Evolutionary conservation across 2,797 vertebrate species (phyloP).

Genomic region (Lepilemur septentrionalis): DNA sequence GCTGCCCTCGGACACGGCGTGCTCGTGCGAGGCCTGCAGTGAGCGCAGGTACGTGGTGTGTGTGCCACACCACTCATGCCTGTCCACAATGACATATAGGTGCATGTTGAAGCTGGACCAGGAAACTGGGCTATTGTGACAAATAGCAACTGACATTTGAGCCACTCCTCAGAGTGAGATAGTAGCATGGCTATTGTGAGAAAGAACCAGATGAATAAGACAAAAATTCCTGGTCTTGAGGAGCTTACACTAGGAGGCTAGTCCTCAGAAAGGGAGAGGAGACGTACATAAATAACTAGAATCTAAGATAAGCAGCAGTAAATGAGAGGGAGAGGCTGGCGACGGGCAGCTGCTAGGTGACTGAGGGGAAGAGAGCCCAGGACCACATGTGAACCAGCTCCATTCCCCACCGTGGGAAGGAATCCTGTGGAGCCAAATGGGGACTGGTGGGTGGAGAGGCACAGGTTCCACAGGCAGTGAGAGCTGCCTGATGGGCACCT

Average conservation of each 20-base stretch:
- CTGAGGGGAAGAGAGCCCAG: too few relatives aligned
- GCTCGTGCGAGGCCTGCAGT: slow-evolving; percentile 96
- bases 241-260: background rate
- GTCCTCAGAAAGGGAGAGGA: background rate
- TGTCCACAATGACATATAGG: background rate
- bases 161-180: background rate
- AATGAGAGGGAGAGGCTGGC: background rate
- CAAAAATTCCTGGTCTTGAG: background rate
- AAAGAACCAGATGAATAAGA: background rate
- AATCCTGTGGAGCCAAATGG: background rate
- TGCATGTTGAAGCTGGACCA: background rate
- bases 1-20: slow-evolving; percentile 90
- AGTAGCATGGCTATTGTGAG: background rate
- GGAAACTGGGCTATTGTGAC: too few relatives aligned
- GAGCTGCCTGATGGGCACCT: background rate
- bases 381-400: too few relatives aligned
- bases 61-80: background rate
- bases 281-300: background rate
- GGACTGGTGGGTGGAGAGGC: background rate
- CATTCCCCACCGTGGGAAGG: rapidly evolving
- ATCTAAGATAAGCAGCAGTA: background rate
- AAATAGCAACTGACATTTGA: background rate
- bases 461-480: background rate
- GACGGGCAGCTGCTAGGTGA: rapidly evolving
- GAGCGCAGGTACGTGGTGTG: slow-evolving; percentile 90